Conservation (phyloP, 1,140 invertebrate genomes). For the Bombus pascuorum region DNA sequence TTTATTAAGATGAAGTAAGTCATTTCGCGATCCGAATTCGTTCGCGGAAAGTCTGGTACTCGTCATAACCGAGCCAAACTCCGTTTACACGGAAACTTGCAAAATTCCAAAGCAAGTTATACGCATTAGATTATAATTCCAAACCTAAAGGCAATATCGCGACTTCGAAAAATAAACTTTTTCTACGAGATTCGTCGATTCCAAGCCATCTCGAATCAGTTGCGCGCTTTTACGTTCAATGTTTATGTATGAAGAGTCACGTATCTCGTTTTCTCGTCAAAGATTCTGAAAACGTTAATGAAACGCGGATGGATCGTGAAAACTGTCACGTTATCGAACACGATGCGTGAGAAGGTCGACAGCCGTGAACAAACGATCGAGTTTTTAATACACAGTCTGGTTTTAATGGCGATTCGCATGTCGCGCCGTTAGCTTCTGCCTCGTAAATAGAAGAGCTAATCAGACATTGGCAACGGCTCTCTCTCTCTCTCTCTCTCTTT, state of each 20-base stretch:
- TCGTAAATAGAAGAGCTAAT: conserved; percentile 57
- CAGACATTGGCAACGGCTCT: conserved; percentile 40
- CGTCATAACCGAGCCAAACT: conserved; percentile 70
- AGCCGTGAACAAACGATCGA: conserved; percentile 9
- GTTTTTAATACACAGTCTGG: not conserved
- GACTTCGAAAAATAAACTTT: not conserved
- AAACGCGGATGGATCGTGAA: not conserved
- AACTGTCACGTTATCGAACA: not conserved
- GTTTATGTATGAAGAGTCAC: not conserved
- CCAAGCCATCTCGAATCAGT: not conserved
- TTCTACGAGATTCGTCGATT: not conserved
- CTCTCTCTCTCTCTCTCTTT: not conserved
- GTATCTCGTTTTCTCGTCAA: not conserved
- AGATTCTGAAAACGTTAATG: not conserved
- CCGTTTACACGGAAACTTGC: not conserved
- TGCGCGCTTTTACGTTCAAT: not conserved
- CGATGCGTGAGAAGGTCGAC: not conserved
- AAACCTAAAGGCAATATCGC: not conserved
- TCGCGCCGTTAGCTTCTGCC: not conserved
- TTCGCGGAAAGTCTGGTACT: conserved; percentile 70
- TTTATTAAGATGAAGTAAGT: conserved; percentile 80
- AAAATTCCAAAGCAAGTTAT: not conserved
- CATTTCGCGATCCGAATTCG: conserved; percentile 69
- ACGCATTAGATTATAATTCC: not conserved
- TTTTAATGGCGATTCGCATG: not conserved